These are phyloP conservation scores for Diadema setosum DNA, from an alignment of 35 echinoderm and acorn worm genomes.

Conservation along the genomic window DNA sequence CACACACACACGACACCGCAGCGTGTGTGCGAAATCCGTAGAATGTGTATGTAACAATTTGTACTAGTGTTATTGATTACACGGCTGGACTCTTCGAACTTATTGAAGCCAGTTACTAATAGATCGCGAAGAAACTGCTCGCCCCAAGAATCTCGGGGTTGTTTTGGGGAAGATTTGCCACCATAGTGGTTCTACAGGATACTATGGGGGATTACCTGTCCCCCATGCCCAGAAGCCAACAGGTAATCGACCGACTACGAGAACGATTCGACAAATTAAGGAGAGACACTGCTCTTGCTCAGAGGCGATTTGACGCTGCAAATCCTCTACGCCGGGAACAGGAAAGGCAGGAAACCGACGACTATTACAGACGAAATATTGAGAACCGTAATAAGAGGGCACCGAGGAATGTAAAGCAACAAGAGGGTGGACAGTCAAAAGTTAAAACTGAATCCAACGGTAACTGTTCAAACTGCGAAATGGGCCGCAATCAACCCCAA, in stretches of 20 bases:
- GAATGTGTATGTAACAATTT: too few species aligned
- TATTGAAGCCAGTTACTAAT: too few species aligned
- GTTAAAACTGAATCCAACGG: constrained; percentile 21
- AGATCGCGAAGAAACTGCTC: background rate
- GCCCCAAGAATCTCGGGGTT: constrained; percentile 15
- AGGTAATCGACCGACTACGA: constrained; percentile 35
- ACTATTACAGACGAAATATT: constrained; percentile 5
- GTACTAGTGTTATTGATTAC: too few species aligned
- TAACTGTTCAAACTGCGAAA: constrained; percentile 17
- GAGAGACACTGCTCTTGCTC: background rate
- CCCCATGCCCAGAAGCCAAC: constrained; percentile 45
- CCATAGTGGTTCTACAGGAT: constrained; percentile 60
- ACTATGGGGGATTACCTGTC: constrained; percentile 66
- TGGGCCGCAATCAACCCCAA: constrained; percentile 20
- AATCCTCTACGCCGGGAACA: constrained; percentile 2
- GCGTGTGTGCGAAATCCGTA: too few species aligned
- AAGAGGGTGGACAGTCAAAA: constrained; percentile 52
- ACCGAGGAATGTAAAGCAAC: constrained; percentile 38
- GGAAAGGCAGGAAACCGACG: constrained; percentile 22
- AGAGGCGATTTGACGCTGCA: background rate
- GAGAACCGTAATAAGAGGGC: constrained; percentile 43
- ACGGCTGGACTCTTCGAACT: too few species aligned
- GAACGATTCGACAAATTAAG: constrained; percentile 41
- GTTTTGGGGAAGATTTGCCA: constrained; percentile 24
- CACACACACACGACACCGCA: too few species aligned